phyloP scores from a whole-genome alignment of 2,888 invertebrate species.

The Atrina japonica region DNA sequence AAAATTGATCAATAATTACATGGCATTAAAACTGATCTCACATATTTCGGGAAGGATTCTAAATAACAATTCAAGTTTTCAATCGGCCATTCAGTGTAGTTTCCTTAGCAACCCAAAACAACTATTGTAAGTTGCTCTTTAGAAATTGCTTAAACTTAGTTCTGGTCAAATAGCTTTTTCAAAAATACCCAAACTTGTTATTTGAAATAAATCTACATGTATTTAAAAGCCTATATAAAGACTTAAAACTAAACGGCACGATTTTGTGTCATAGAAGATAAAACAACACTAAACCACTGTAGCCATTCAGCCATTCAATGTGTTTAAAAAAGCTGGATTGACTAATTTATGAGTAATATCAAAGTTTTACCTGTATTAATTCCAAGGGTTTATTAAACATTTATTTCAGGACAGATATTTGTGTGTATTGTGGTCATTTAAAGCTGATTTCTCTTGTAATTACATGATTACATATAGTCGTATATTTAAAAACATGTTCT shows the following conservation, averaged over 20 bases:
- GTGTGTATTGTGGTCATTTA: no score
- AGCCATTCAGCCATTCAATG: constrained; percentile 10
- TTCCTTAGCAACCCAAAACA: constrained; percentile 38
- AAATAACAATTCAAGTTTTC: no score
- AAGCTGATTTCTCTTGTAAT: no score
- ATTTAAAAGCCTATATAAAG: constrained; percentile 25
- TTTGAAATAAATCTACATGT: constrained; percentile 20
- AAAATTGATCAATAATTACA: no score
- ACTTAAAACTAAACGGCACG: constrained; percentile 23
- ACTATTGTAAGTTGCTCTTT: constrained; percentile 35
- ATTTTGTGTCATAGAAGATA: constrained; percentile 28
- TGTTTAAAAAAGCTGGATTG: constrained; percentile 3
- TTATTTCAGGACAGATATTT: no score
- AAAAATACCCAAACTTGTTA: constrained; percentile 38
- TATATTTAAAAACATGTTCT: no score
- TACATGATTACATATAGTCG: no score
- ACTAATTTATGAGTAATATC: constrained; percentile 25
- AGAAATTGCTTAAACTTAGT: constrained; percentile 38
- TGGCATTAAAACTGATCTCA: no score
- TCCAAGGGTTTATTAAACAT: no score
- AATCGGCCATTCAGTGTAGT: constrained; percentile 26
- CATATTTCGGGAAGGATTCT: no score
- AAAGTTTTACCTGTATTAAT: constrained; percentile 3
- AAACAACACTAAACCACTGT: constrained; percentile 16
- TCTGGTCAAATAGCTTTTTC: constrained; percentile 40